Evolutionary conservation across 2,797 vertebrate genomes (phyloP), one percentile per base, ranked within the genome.

Genomic region (Rhinophrynus dorsalis): DNA sequence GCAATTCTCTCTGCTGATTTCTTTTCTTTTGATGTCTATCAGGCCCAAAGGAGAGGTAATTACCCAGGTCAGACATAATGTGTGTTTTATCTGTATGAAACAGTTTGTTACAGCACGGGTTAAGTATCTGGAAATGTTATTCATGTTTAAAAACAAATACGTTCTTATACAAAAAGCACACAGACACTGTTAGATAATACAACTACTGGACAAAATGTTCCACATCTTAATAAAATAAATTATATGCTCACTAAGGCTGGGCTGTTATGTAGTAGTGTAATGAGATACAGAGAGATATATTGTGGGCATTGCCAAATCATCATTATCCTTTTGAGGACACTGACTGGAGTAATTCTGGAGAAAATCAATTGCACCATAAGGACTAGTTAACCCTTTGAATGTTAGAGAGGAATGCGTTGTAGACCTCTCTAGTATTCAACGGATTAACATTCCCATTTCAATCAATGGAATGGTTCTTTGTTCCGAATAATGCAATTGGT

Each of bases 191-290:
- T 18, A 5, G 18, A 56, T 23, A 20, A 24, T 6, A 18, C 15
- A 35, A 56, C 15, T 17, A 17, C 17, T 61, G 30, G 5, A 62
- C 29, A 50, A 17, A 37, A 50, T 62, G 59, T 33, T 18, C 44
- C 21, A 50, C 7, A 26, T 50, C 13, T n/a, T 17, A 35, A 24
- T 40, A 59, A 40, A 59, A 42, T 3, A 17, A 30, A 13, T 11
- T 13, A 13, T 51, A 7, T 6, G 12, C 6, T 27, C 47, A n/a
- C n/a, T n/a, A n/a, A 51, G 11, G 20, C 13, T 51, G 20, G 10
- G 24, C n/a, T n/a, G n/a, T n/a, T n/a, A n/a, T 27, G 13, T 57
- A n/a, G 23, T 57, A 35, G 1, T 10, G 55, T 58, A 58, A 58
- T 17, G 11, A 42, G 55, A 58, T 27, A 23, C 55, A 58, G 21